A percentile compares a stretch with the other conserved stretches of the same genome.
These are phyloP conservation scores for Calidris pugnax DNA, from an alignment of 2,113 vertebrate species.

Conservation along the genomic window DNA sequence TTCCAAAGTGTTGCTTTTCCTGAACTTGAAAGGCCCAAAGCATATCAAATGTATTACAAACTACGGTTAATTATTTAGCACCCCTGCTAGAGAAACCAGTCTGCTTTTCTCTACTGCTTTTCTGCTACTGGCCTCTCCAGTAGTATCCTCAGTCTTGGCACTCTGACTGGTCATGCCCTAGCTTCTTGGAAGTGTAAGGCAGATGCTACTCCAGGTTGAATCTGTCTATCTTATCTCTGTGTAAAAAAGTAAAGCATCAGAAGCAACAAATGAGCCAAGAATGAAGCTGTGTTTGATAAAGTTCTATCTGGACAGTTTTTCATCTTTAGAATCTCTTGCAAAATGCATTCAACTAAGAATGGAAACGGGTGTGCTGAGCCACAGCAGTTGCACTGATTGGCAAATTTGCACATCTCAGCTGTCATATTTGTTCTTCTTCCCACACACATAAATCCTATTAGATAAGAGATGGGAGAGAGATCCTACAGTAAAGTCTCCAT, in stretches of 20 bases:
- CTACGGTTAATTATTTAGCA: neutral
- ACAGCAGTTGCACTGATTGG: neutral
- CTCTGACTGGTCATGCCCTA: neutral
- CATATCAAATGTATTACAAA: neutral
- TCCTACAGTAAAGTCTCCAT: neutral
- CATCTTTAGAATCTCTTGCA: neutral
- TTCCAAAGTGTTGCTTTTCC: neutral
- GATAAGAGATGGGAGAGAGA: neutral
- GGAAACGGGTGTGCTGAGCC: neutral
- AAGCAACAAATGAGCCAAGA: neutral
- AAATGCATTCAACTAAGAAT: neutral
- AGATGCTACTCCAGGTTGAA: neutral
- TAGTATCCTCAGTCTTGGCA: neutral
- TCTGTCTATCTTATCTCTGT: neutral
- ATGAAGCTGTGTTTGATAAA: neutral
- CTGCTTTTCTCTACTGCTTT: neutral
- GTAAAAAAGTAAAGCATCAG: neutral
- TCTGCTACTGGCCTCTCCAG: neutral
- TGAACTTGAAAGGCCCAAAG: neutral
- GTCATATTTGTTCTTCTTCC: neutral
- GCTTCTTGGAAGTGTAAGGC: neutral
- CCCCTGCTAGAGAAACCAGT: neutral
- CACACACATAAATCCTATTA: neutral
- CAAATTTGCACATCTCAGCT: neutral
- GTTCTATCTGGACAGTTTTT: neutral